Evolutionary conservation across 2,797 vertebrate species (phyloP).

Genomic region (Gymnopithys bicolor): DNA sequence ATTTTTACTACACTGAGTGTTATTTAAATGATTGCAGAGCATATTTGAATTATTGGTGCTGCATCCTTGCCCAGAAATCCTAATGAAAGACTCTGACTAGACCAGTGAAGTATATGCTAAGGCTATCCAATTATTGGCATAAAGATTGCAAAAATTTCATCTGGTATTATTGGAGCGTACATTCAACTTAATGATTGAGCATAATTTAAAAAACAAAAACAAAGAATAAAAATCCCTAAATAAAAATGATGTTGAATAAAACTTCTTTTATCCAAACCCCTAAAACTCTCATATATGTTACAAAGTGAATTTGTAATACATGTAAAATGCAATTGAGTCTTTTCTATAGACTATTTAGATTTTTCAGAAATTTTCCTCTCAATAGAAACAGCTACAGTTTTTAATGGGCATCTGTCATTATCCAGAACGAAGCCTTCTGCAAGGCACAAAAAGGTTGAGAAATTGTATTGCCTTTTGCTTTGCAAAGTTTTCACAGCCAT

Average conservation of each 20-base stretch:
- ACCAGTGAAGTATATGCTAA: slow-evolving; percentile 7
- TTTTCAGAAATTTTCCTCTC: not conserved
- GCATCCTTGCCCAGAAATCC: not conserved
- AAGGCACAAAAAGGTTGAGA: not conserved
- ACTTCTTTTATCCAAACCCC: not conserved
- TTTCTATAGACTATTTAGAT: not conserved
- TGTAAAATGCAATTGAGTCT: not conserved
- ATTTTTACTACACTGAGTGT: slow-evolving; percentile 59
- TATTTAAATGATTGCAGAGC: slow-evolving; percentile 18
- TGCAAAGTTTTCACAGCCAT: not conserved
- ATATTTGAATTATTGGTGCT: slow-evolving; percentile 35
- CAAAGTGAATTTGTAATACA: not conserved
- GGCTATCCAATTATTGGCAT: not conserved
- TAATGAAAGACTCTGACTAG: not conserved
- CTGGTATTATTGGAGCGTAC: not conserved
- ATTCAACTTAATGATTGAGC: not conserved
- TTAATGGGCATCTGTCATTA: not conserved
- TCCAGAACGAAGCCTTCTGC: not conserved
- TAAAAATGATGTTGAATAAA: slow-evolving; percentile 1
- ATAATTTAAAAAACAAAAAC: not conserved
- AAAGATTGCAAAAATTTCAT: not conserved
- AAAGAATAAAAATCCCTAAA: not conserved
- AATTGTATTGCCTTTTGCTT: not conserved
- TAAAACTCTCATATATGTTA: not conserved
- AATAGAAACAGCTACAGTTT: rapidly evolving